These are phyloP conservation scores for Acanthis flammea DNA, from an alignment of 2,797 vertebrate species.

Conservation along the genomic window DNA sequence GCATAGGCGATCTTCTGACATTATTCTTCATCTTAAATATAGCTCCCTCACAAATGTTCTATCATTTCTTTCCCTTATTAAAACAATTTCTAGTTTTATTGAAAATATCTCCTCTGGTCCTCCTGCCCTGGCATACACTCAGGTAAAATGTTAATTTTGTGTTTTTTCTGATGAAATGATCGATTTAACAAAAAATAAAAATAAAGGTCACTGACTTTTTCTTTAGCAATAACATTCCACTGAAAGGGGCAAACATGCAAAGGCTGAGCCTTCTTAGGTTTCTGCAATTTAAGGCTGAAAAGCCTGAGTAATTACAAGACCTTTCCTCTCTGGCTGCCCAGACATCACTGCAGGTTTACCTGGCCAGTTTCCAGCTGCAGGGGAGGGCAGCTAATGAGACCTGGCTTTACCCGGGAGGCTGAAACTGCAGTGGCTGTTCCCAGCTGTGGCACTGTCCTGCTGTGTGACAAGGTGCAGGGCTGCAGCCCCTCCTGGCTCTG, in stretches of 20 bases:
- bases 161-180: neutral
- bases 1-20: neutral
- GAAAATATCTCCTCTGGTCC: neutral
- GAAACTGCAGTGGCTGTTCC: neutral
- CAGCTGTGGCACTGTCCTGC: fast-evolving
- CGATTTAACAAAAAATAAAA: neutral
- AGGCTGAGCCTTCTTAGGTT: neutral
- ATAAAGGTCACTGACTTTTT: neutral
- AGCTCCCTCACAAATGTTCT: neutral
- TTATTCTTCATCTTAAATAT: neutral
- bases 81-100: neutral
- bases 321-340: neutral
- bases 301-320: neutral
- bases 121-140: fast-evolving
- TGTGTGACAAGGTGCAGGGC: neutral
- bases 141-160: neutral
- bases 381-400: neutral
- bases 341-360: neutral
- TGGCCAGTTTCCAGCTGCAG: neutral
- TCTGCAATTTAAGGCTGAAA: neutral
- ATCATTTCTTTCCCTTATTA: neutral
- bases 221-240: neutral
- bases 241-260: neutral
- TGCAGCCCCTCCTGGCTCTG: neutral
- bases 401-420: fast-evolving